Evolutionary conservation across 2,888 invertebrate species (phyloP).

Genomic region (Bombylius major): DNA sequence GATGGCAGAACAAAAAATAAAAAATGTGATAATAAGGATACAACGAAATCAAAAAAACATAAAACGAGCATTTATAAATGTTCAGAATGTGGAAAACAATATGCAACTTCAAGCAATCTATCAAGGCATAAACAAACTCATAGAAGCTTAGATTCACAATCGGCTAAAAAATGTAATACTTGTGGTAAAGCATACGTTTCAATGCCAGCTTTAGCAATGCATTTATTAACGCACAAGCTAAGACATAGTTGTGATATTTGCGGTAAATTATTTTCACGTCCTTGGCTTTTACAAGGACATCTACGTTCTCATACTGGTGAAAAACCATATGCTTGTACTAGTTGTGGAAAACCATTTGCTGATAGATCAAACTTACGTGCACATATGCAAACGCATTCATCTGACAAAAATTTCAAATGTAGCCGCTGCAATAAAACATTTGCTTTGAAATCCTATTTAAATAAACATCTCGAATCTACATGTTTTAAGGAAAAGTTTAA

Average conservation of each 20-base stretch:
- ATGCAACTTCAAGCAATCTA: constrained; percentile 82
- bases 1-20: constrained; percentile 48
- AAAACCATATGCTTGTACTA: constrained; percentile 87
- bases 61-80: constrained; percentile 51
- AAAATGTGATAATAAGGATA: constrained; percentile 7
- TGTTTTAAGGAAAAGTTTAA: constrained; percentile 48
- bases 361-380: constrained; percentile 87
- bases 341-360: constrained; percentile 89
- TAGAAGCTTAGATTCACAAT: constrained; percentile 83
- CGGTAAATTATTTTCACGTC: constrained; percentile 87
- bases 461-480: constrained; percentile 87
- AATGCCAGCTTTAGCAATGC: constrained; percentile 95
- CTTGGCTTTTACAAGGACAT: constrained; percentile 85
- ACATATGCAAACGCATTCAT: constrained; percentile 90
- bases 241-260: constrained; percentile 86
- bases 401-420: constrained; percentile 81
- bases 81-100: constrained; percentile 79
- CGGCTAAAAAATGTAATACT: constrained; percentile 87
- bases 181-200: constrained; percentile 95
- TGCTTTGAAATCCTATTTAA: constrained; percentile 88
- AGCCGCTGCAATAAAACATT: constrained; percentile 78
- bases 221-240: constrained; percentile 82
- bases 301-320: constrained; percentile 84
- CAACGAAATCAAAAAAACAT: constrained; percentile 3
- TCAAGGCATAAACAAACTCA: constrained; percentile 87